These are phyloP conservation scores for Podocnemis expansa DNA, from an alignment of 2,113 vertebrate genomes.

Conservation along the genomic window DNA sequence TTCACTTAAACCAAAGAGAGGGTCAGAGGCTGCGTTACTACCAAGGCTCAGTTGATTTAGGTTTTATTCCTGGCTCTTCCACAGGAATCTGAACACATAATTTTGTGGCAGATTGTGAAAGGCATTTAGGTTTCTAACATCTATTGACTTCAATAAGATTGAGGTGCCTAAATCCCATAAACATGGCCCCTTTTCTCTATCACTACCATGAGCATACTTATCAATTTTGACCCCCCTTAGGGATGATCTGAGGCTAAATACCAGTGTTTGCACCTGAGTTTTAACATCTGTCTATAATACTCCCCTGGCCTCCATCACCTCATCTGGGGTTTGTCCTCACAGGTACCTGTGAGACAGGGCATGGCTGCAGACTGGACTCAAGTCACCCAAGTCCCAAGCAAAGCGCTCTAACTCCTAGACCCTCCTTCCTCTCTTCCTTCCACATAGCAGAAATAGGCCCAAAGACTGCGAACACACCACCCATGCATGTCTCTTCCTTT, in stretches of 20 bases:
- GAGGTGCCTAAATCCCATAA: background rate
- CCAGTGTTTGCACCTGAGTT: background rate
- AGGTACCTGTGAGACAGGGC: background rate
- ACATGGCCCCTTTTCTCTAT: background rate
- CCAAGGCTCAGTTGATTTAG: background rate
- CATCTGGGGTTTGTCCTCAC: no score
- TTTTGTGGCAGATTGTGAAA: background rate
- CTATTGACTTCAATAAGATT: background rate
- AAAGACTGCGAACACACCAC: no score
- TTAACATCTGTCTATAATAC: background rate
- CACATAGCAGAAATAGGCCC: no score
- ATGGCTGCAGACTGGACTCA: background rate
- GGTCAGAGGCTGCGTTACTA: background rate
- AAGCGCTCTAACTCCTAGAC: background rate
- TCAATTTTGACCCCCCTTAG: background rate
- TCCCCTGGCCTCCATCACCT: background rate
- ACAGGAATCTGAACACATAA: background rate
- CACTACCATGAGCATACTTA: no score
- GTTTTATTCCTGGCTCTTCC: background rate
- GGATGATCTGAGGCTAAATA: background rate
- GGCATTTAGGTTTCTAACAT: background rate
- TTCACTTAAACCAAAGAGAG: background rate
- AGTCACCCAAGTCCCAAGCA: background rate
- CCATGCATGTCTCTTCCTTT: no score
- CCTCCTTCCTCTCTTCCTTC: background rate